Evolutionary conservation across 2,113 vertebrate genomes (phyloP).

Genomic region (Mesembrinibis cayennensis): DNA sequence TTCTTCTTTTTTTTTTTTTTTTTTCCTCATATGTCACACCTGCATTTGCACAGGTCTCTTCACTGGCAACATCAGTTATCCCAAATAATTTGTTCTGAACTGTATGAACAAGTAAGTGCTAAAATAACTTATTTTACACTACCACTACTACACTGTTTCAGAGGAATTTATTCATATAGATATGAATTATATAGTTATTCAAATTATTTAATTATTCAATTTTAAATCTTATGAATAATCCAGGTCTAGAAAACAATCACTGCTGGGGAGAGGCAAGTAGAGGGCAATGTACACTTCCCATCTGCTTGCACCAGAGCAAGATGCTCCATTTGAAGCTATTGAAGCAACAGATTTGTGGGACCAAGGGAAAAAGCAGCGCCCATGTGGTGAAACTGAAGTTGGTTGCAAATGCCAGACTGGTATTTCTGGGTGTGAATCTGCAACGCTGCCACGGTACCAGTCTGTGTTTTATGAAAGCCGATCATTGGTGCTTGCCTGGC

Average conservation of each 20-base stretch:
- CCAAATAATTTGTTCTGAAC: neutral
- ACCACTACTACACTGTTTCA: neutral
- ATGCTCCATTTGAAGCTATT: neutral
- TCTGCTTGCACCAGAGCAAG: neutral
- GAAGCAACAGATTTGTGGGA: neutral
- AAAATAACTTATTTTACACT: neutral
- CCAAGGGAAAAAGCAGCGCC: neutral
- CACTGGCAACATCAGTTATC: neutral
- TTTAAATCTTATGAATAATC: neutral
- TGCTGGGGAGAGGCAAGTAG: accelerated
- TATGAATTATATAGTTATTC: neutral
- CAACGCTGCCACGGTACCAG: neutral
- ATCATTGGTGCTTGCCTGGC: accelerated
- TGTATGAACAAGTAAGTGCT: accelerated
- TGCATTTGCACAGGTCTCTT: neutral
- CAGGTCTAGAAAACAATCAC: neutral
- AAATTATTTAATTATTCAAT: neutral
- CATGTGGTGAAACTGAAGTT: neutral
- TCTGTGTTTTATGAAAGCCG: accelerated
- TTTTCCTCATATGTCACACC: accelerated
- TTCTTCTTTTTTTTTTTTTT: no score
- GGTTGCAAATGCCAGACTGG: neutral
- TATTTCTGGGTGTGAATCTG: neutral
- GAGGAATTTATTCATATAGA: neutral
- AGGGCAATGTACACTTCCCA: neutral